phyloP scores from a whole-genome alignment of 2,888 invertebrate genomes.

The Hyalella azteca region DNA sequence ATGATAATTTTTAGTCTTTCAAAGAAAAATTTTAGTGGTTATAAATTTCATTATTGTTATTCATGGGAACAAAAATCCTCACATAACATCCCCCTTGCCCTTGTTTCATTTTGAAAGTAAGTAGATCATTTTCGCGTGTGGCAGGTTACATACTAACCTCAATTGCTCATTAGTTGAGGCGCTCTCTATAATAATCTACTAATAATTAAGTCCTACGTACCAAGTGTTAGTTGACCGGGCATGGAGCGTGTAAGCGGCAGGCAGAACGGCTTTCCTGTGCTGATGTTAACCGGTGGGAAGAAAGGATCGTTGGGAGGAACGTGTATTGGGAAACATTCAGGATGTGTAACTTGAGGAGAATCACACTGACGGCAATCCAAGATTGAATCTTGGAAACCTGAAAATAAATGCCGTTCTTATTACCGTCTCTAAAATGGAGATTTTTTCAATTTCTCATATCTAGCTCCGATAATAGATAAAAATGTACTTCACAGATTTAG shows the following conservation, averaged over 20 bases:
- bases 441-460: too few relatives aligned
- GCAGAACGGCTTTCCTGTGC: constrained; percentile 65
- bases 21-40: too few relatives aligned
- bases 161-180: background rate
- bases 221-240: constrained; percentile 67
- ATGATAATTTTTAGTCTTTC: too few relatives aligned
- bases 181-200: too few relatives aligned
- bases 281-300: constrained; percentile 65
- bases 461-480: too few relatives aligned
- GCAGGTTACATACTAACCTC: background rate
- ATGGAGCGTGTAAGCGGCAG: constrained; percentile 67
- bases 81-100: too few relatives aligned
- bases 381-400: constrained; percentile 64
- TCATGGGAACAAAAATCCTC: too few relatives aligned
- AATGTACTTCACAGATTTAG: too few relatives aligned
- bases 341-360: constrained; percentile 65
- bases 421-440: too few relatives aligned
- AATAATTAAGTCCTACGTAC: too few relatives aligned
- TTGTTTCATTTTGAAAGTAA: background rate
- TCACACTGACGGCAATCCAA: constrained; percentile 66
- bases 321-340: constrained; percentile 67
- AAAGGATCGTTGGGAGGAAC: constrained; percentile 67
- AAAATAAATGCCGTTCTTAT: background rate
- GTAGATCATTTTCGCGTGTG: background rate
- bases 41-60: too few relatives aligned